These are phyloP conservation scores for Montipora foliosa DNA, from an alignment of 64 coral and sea anemone genomes.

Conservation along the genomic window DNA sequence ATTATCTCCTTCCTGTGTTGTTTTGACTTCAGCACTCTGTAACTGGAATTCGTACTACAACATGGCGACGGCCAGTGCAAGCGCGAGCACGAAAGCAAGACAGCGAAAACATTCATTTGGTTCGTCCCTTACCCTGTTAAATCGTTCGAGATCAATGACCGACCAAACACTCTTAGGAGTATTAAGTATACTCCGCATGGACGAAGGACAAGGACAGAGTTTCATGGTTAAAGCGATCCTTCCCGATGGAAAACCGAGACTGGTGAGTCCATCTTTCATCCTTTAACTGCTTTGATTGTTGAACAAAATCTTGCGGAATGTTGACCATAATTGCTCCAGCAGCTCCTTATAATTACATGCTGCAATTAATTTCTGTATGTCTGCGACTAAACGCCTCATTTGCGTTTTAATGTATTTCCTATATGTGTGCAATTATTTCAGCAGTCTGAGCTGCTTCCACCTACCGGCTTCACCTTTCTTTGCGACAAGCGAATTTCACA, in stretches of 20 bases:
- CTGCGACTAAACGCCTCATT: neutral
- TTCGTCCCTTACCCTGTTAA: conserved; percentile 69
- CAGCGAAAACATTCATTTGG: conserved; percentile 84
- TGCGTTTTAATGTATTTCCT: conserved; percentile 14
- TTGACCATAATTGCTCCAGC: neutral
- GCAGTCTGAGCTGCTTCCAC: neutral
- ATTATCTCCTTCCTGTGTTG: neutral
- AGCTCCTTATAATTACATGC: neutral
- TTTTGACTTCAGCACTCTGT: conserved; percentile 7
- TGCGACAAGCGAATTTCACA: conserved; percentile 8
- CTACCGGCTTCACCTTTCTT: neutral
- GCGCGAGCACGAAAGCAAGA: conserved; percentile 55
- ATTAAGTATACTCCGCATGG: conserved; percentile 94
- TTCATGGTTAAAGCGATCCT: conserved; percentile 89
- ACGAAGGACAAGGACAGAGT: conserved; percentile 81
- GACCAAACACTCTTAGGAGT: conserved; percentile 94
- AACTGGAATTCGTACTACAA: conserved; percentile 16
- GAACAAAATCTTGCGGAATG: neutral
- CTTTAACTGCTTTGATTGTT: neutral
- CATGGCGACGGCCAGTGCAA: conserved; percentile 52
- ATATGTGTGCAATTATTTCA: neutral
- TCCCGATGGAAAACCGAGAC: conserved; percentile 82
- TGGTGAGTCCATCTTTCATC: conserved; percentile 65
- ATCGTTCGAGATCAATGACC: conserved; percentile 87
- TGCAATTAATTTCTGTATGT: neutral